Evolutionary conservation across 2,888 invertebrate species (phyloP), one percentile per base, ranked within the genome.

Genomic region (Galerucella pusilla): DNA sequence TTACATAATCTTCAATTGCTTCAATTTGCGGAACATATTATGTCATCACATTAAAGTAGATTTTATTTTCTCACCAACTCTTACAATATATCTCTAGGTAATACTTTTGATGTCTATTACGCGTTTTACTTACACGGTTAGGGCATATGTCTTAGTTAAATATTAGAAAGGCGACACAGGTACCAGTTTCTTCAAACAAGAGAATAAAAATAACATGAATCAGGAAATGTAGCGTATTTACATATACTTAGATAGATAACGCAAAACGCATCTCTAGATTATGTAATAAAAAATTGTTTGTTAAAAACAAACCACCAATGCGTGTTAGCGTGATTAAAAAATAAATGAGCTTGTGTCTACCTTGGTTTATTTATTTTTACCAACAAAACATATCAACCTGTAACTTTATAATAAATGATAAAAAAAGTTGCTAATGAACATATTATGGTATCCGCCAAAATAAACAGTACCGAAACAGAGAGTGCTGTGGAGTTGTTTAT

Each of bases 1-100:
- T 71, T 71, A 66, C 71, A 72, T 72, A 59, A 72, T 66, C 72
- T 72, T 60, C 60, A 66, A 46, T 66, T 71, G 54, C 45, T 69
- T 70, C 60, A 35, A 64, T 63, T 65, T 49, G 66, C 61, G 52
- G 52, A 70, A n/a, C n/a, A 49, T 16, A 63, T 70, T 70, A 70
- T 64, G 64, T 70, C 64, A 67, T 63, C 59, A 59, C 64, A 65
- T 63, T 35, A 63, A 35, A 35, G 63, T 35, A n/a, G 28, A 63
- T 35, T 59, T 49, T 49, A 49, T 49, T 25, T 63, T 63, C 63
- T 28, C 35, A 63, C 28, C 20, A 16, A 61, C 61, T 61, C 35
- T 25, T 61, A 28, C 64, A 63, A 12, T 28, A 35, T 63, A 25
- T 65, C 64, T 65, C 46, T 45, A 10, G 20, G 46, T 65, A 45